Conservation (phyloP, 2,888 invertebrate genomes). For the Apodemia zela region DNA sequence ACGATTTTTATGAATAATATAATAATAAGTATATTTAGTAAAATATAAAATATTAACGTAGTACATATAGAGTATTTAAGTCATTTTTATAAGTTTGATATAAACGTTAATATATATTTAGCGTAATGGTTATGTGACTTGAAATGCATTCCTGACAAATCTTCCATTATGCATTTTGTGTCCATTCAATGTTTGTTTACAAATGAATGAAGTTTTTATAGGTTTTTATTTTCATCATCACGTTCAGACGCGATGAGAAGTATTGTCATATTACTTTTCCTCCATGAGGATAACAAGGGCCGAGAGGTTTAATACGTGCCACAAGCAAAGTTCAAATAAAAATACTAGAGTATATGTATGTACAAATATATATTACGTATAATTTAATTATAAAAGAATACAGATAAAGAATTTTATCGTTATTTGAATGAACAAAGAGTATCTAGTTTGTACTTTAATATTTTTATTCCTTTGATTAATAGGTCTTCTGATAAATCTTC, state of each 20-base stretch:
- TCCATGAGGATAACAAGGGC: slow-evolving; percentile 22
- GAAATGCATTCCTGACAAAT: slow-evolving; percentile 67
- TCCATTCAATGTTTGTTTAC: slow-evolving; percentile 34
- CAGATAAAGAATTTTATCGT: slow-evolving; percentile 14
- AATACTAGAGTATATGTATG: slow-evolving; percentile 19
- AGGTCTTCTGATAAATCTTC: slow-evolving; percentile 70
- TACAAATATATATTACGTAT: slow-evolving; percentile 11
- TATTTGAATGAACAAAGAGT: slow-evolving; percentile 16
- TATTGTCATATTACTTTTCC: slow-evolving; percentile 19
- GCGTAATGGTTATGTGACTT: slow-evolving; percentile 44
- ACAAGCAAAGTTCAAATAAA: slow-evolving; percentile 23
- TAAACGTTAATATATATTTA: slow-evolving; percentile 40
- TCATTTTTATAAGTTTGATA: slow-evolving; percentile 65
- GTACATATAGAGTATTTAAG: slow-evolving; percentile 46
- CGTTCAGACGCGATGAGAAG: slow-evolving; percentile 18
- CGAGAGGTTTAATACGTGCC: slow-evolving; percentile 22
- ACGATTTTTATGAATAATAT: slow-evolving; percentile 33
- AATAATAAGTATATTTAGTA: slow-evolving; percentile 36
- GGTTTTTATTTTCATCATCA: slow-evolving; percentile 21
- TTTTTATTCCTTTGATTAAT: slow-evolving; percentile 33
- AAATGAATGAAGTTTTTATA: slow-evolving; percentile 26
- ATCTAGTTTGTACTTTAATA: slow-evolving; percentile 21
- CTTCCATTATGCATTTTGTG: slow-evolving; percentile 64
- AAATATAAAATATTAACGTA: slow-evolving; percentile 38
- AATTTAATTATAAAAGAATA: not conserved